Percentiles rank a stretch among this genome's conserved stretches.
Evolutionary conservation across 2,888 invertebrate genomes (phyloP).

Genomic region (Polylopha cassiicola): DNA sequence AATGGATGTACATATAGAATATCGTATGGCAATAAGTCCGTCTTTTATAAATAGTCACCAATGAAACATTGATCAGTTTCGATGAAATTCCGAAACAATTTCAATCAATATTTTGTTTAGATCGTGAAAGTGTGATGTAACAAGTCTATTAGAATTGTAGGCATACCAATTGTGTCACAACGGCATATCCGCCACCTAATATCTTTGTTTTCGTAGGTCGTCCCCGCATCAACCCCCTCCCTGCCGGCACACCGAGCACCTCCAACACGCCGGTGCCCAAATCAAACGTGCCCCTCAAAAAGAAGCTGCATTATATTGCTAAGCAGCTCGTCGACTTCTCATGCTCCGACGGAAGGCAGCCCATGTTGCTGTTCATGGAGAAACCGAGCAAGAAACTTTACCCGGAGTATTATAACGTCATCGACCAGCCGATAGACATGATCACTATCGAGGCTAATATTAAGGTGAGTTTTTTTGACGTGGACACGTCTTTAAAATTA

Average conservation of each 20-base stretch:
- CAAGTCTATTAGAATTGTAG: too few species aligned
- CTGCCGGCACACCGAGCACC: conserved; percentile 35
- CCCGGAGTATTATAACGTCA: conserved; percentile 96
- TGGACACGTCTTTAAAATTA: too few species aligned
- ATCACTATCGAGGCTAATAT: conserved; percentile 94
- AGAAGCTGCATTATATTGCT: conserved; percentile 88
- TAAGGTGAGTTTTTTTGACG: conserved; percentile 65
- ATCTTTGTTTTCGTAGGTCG: conserved; percentile 47
- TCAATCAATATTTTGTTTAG: too few species aligned
- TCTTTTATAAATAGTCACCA: too few species aligned
- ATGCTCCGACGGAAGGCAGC: conserved; percentile 85
- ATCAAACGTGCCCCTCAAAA: conserved; percentile 82
- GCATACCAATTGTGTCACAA: too few species aligned
- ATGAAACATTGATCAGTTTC: too few species aligned
- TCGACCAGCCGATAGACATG: conserved; percentile 96
- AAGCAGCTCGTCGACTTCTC: conserved; percentile 74
- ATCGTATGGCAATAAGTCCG: too few species aligned
- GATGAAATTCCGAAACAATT: too few species aligned
- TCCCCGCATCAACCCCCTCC: conserved; percentile 56
- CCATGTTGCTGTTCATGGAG: conserved; percentile 96
- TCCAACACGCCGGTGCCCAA: conserved; percentile 40
- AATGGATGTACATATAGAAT: too few species aligned
- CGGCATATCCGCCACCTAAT: too few species aligned
- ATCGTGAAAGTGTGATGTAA: too few species aligned
- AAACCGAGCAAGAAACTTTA: conserved; percentile 96